Conservation (phyloP, 2,113 vertebrate genomes). For the Recurvirostra avosetta region DNA sequence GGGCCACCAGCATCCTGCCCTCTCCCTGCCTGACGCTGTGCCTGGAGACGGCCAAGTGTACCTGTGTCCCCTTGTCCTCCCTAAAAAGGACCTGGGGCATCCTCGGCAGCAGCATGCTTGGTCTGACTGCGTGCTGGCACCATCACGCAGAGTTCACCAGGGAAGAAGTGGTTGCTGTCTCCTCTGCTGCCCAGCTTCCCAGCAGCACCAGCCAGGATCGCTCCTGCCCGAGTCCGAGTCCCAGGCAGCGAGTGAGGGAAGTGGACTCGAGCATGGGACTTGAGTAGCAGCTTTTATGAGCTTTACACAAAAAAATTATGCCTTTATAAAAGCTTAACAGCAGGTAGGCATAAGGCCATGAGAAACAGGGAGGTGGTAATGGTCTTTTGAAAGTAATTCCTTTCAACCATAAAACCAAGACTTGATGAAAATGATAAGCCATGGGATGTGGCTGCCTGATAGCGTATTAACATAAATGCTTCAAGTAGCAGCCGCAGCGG, state of each 20-base stretch:
- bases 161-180: neutral
- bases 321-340: constrained; percentile 70
- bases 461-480: constrained; percentile 61
- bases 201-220: neutral
- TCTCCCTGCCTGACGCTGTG: neutral
- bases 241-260: neutral
- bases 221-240: neutral
- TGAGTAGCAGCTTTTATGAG: constrained; percentile 60
- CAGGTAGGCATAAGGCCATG: constrained; percentile 56
- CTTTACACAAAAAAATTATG: constrained; percentile 45
- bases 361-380: constrained; percentile 69
- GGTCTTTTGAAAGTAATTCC: constrained; percentile 67
- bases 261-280: constrained; percentile 41
- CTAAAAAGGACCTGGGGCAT: neutral
- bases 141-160: neutral
- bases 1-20: neutral
- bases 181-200: neutral
- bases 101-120: neutral
- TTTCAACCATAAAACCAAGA: constrained; percentile 68
- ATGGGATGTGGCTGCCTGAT: constrained; percentile 60
- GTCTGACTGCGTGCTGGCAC: neutral
- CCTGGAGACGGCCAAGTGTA: neutral
- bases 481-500: neutral
- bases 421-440: constrained; percentile 64
- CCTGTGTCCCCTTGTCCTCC: accelerated